Evolutionary conservation across 2,888 invertebrate genomes (phyloP).

Genomic region (Drosophila kanekoi): DNA sequence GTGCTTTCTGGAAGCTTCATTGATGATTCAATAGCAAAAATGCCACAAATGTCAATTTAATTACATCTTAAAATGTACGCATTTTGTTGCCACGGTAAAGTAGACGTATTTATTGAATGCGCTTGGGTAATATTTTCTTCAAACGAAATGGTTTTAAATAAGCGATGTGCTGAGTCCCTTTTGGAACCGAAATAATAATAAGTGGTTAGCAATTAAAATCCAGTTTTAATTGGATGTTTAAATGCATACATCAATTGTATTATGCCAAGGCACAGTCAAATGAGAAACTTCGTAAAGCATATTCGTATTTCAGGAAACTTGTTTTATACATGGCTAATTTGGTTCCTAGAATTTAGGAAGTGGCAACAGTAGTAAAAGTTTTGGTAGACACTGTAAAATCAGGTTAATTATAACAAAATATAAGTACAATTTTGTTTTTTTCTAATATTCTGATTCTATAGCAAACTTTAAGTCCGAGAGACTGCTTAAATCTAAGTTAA

Average conservation of each 20-base stretch:
- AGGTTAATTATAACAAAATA: not conserved
- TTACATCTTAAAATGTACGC: slow-evolving; percentile 26
- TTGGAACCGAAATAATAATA: not conserved
- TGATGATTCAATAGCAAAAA: slow-evolving; percentile 10
- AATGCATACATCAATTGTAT: slow-evolving; percentile 5
- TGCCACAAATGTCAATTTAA: slow-evolving; percentile 42
- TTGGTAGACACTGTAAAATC: too few species aligned
- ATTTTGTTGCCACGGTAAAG: slow-evolving; percentile 6
- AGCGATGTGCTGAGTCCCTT: not conserved
- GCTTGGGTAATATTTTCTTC: not conserved
- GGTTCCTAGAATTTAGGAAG: slow-evolving; percentile 32
- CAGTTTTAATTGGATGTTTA: not conserved
- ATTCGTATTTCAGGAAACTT: slow-evolving; percentile 25
- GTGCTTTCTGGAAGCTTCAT: slow-evolving; percentile 1
- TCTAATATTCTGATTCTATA: not conserved
- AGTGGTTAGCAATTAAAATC: not conserved
- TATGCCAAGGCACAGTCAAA: not conserved
- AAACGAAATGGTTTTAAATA: not conserved
- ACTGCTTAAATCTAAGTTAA: not conserved
- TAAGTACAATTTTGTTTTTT: not conserved
- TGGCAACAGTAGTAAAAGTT: not conserved
- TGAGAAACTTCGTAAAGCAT: not conserved
- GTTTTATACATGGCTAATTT: slow-evolving; percentile 16
- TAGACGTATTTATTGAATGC: not conserved
- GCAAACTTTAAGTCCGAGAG: not conserved